A percentile compares a stretch with the other conserved stretches of the same genome.
These are phyloP conservation scores for Copidosoma aretas DNA, from an alignment of 2,888 invertebrate genomes.

Conservation along the genomic window DNA sequence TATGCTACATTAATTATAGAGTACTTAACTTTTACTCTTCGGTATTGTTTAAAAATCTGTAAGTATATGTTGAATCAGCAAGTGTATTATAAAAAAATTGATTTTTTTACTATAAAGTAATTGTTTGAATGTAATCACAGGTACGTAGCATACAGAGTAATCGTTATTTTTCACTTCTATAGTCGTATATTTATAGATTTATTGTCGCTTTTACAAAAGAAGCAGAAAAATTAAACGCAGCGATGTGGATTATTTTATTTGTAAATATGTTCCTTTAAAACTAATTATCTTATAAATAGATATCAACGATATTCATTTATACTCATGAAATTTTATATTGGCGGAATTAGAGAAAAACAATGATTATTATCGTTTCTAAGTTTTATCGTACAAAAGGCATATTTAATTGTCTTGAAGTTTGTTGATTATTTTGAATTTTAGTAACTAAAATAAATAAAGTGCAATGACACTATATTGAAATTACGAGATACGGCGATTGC, in stretches of 20 bases:
- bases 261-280: constrained; percentile 13
- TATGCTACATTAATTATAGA: too few species aligned
- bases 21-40: constrained; percentile 32
- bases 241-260: constrained; percentile 18
- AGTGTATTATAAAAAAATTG: constrained; percentile 18
- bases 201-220: constrained; percentile 7
- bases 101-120: constrained; percentile 10
- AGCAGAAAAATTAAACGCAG: constrained; percentile 1
- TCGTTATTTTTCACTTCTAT: constrained; percentile 19
- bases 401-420: constrained; percentile 7
- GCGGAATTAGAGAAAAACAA: constrained; percentile 12
- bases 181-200: constrained; percentile 12
- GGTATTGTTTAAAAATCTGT: constrained; percentile 12
- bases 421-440: constrained; percentile 27
- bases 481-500: constrained; percentile 31
- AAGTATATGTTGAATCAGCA: too few species aligned
- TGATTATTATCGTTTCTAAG: constrained; percentile 14
- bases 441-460: constrained; percentile 21
- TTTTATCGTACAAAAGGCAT: constrained; percentile 18
- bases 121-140: constrained; percentile 32
- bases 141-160: constrained; percentile 21
- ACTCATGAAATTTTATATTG: constrained; percentile 14
- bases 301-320: constrained; percentile 4
- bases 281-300: background rate
- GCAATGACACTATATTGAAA: constrained; percentile 35